Evolutionary conservation across 1,140 invertebrate genomes (phyloP), one percentile per base, ranked within the genome.

Genomic region (Copidosoma floridanum): DNA sequence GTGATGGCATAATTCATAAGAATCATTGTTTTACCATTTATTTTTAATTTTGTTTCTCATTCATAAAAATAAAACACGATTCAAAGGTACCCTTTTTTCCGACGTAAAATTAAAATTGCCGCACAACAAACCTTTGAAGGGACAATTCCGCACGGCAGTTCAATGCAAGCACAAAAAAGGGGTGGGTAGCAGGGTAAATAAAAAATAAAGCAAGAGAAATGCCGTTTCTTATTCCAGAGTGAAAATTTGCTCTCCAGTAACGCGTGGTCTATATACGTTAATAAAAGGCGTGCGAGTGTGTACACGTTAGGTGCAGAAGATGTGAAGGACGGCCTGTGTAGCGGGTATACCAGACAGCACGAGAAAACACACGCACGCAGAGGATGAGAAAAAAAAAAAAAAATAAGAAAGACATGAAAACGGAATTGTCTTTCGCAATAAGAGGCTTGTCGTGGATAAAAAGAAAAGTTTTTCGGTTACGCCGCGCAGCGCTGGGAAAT

Each of bases 401-500:
- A n/a, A n/a, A n/a, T n/a, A n/a, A n/a, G n/a, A n/a, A n/a, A n/a
- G n/a, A n/a, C n/a, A n/a, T n/a, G n/a, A n/a, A n/a, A 20, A 21
- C 12, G 54, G 59, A 65, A 65, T 65, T 57, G 63, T 62, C 65
- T 66, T 64, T 61, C 18, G 52, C 65, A 63, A 57, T 66, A 66
- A 64, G 61, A 66, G 53, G 65, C 57, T 66, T 61, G 65, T 48
- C 57, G 57, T 61, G 48, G 35, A 53, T 52, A 63, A 63, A 64
- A 66, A 44, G 21, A 64, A 65, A 63, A 63, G 56, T 66, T 66
- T 63, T 57, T 60, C 56, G 57, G 58, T 65, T 57, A 54, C 43
- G 52, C 18, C n/a, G 23, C 16, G 23, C 29, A 7, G 21, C 7
- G 35, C 50, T 32, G 58, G 50, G 55, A 61, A 54, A 16, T 5